These are phyloP conservation scores for Montipora foliosa DNA, from an alignment of 64 coral and sea anemone genomes.

Conservation along the genomic window DNA sequence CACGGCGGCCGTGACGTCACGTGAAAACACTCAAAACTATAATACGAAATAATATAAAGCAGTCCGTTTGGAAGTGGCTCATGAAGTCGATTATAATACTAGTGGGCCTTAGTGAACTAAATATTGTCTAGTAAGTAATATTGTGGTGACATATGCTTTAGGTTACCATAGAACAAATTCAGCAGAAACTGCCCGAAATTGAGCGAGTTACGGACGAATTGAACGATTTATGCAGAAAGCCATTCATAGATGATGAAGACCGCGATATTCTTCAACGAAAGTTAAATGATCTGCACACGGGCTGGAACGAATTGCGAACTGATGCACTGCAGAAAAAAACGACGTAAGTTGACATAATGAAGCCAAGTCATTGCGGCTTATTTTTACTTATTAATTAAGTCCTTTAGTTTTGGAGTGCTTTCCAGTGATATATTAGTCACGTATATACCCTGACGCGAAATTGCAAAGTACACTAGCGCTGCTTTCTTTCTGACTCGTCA, in stretches of 20 bases:
- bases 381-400: no score
- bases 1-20: no score
- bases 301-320: constrained; percentile 67
- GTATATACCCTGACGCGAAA: no score
- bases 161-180: constrained; percentile 59
- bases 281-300: constrained; percentile 31
- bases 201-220: constrained; percentile 42
- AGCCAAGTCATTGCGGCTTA: no score
- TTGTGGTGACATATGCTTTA: not conserved
- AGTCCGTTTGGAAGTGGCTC: no score
- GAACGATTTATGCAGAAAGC: constrained; percentile 40
- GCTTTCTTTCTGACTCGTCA: no score
- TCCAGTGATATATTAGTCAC: no score
- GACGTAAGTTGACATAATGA: constrained; percentile 41
- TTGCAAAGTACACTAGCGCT: no score
- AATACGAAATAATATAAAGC: no score
- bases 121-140: not conserved
- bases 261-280: constrained; percentile 27
- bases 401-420: no score
- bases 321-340: constrained; percentile 44
- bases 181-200: constrained; percentile 69
- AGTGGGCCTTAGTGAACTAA: not conserved
- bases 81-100: no score
- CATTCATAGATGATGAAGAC: constrained; percentile 64
- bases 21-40: no score